Evolutionary conservation across 2,113 vertebrate species (phyloP), one percentile per base, ranked within the genome.

Genomic region (Puffinus mauretanicus): DNA sequence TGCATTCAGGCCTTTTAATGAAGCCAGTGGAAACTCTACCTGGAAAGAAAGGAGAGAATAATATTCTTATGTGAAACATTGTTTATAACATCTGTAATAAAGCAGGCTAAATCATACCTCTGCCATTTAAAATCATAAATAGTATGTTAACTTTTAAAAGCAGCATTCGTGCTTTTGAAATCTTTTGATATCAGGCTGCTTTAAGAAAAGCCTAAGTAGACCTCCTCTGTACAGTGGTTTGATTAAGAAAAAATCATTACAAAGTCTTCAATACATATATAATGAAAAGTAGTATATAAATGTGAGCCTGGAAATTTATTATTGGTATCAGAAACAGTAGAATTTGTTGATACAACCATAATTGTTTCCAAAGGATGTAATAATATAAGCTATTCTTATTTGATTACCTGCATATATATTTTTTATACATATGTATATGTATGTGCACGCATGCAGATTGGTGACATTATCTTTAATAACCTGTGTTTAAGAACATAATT

Each of bases 61-160:
- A 90, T 84, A 88, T 82, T 93, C 75, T 95, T 65, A 69, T 51
- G 66, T 34, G 79, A 94, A 89, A 88, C 42, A 92, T 80, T 67
- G 6, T 92, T 97, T 96, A 62, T 86, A 92, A 85, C 79, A 85
- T 71, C 84, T 97, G 67, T 55, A 93, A 93, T 82, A 96, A 94
- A 95, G 67, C 65, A 92, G 57, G 40, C 46, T 90, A 94, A 96
- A 92, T 92, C 67, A 73, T 92, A 95, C 67, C 82, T 90, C 29
- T 95, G 72, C 75, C 79, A 81, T 94, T 95, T 94, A 81, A 95
- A 93, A 88, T 88, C 70, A 71, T 90, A 96, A 95, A 77, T 77
- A 90, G 60, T 64, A 70, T 44, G 62, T 78, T 90, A 85, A 66
- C 75, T 85, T 91, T 96, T 92, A 91, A 95, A 95, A 94, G 62